Evolutionary conservation across 2,113 vertebrate species (phyloP), one percentile per base, ranked within the genome.

Genomic region (Jaculus jaculus): DNA sequence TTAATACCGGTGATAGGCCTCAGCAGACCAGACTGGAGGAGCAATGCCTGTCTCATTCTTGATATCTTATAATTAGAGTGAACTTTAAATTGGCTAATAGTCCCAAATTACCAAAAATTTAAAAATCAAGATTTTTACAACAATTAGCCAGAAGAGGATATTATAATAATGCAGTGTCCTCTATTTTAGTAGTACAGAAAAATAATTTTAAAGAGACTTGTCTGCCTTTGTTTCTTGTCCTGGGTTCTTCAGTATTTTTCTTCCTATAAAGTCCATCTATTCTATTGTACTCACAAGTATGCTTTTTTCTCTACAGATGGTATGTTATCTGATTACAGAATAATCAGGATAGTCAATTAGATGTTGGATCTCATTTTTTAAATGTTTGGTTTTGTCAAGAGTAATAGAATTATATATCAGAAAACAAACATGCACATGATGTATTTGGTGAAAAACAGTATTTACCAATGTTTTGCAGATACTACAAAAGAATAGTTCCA

Each of bases 381-480:
- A 51, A 63, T 74, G 75, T 91, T 63, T 39, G 3, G 30, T 75
- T 47, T 21, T 54, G 58, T 74, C 37, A 87, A 51, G 34, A 73
- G 3, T 8, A 84, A 94, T 72, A 20, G 2, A 78, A 80, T 81
- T 5, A n/a, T n/a, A 5, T 34, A 92, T n/a, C 7, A 18, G 2
- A 94, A 34, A 54, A 34, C 89, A 88, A 82, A 75, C 15, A 69
- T 42, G 63, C 5, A 34, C 5, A 34, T 37, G 30, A 28, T 74
- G 13, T 24, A 84, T 42, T 63, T 84, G 7, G 58, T 92, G 5
- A 71, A 90, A 96, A 93, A 66, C 20, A 32, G 47, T 71, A 4
- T 73, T 72, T 84, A 75, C 75, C 79, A 72, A 9, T 80, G 2
- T 82, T 95, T 95, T 95, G 87, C 58, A 92, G 37, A 63, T 82